phyloP scores from a whole-genome alignment of 2,888 invertebrate genomes.

The Apamea crenata region DNA sequence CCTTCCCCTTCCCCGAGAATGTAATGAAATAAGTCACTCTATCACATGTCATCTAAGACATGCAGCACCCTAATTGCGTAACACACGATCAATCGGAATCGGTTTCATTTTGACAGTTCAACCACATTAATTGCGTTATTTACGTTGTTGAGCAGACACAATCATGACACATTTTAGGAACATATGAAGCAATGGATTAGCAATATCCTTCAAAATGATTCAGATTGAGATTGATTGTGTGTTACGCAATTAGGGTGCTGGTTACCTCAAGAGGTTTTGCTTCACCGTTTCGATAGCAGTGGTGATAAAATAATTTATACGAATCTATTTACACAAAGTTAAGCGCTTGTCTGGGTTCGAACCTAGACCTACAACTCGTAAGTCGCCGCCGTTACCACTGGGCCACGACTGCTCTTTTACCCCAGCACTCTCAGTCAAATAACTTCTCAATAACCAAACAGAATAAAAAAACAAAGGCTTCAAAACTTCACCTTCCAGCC shows the following conservation, averaged over 20 bases:
- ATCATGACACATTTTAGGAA: too few species aligned
- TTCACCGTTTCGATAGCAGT: not conserved
- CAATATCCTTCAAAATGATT: too few species aligned
- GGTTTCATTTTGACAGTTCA: too few species aligned
- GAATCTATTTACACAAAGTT: not conserved
- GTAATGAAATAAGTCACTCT: not conserved
- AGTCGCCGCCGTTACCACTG: not conserved
- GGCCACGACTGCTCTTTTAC: not conserved
- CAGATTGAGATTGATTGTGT: too few species aligned
- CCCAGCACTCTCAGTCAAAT: not conserved
- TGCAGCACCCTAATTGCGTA: too few species aligned
- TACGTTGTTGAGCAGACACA: too few species aligned
- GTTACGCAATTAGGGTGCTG: too few species aligned
- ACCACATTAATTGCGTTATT: too few species aligned
- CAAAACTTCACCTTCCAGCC: constrained; percentile 7
- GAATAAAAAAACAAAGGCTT: constrained; percentile 7
- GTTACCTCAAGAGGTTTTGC: not conserved
- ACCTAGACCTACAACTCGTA: not conserved
- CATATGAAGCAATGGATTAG: too few species aligned
- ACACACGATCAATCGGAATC: too few species aligned
- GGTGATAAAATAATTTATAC: not conserved
- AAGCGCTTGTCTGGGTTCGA: not conserved
- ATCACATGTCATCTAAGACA: too few species aligned
- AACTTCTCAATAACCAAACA: not conserved
- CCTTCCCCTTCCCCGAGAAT: too few species aligned